Evolutionary conservation across 2,797 vertebrate genomes (phyloP).

Genomic region (Pampus argenteus): DNA sequence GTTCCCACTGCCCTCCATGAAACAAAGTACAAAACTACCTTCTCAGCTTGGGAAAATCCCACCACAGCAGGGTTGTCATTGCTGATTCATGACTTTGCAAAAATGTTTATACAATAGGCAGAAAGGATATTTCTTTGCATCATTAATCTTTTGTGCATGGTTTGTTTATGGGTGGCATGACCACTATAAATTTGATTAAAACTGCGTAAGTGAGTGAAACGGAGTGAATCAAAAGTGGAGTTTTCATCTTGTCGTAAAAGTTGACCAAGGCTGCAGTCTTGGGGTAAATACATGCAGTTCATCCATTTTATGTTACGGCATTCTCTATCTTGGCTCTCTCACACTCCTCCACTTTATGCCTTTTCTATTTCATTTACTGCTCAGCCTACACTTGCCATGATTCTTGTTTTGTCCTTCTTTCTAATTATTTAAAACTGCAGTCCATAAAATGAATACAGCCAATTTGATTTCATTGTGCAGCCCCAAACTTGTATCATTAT

Average conservation of each 20-base stretch:
- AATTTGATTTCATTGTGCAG: neutral
- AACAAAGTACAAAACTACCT: constrained; percentile 29
- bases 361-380: constrained; percentile 39
- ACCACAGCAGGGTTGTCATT: constrained; percentile 17
- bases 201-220: constrained; percentile 53
- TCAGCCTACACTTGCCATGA: constrained; percentile 2
- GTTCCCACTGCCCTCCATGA: constrained; percentile 56
- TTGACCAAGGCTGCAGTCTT: constrained; percentile 31
- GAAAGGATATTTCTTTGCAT: constrained; percentile 39
- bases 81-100: constrained; percentile 36
- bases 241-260: constrained; percentile 75
- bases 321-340: constrained; percentile 31
- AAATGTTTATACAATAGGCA: constrained; percentile 40
- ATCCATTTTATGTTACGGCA: constrained; percentile 47
- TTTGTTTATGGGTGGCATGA: constrained; percentile 66
- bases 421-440: neutral
- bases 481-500: neutral
- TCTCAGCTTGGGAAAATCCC: constrained; percentile 42
- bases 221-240: constrained; percentile 47
- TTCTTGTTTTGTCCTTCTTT: constrained; percentile 14
- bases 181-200: constrained; percentile 74
- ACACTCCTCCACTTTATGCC: constrained; percentile 24
- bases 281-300: constrained; percentile 47
- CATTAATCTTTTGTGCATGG: constrained; percentile 45
- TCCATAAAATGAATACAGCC: neutral